These are phyloP conservation scores for Chitala chitala DNA, from an alignment of 2,113 vertebrate genomes.

Conservation along the genomic window DNA sequence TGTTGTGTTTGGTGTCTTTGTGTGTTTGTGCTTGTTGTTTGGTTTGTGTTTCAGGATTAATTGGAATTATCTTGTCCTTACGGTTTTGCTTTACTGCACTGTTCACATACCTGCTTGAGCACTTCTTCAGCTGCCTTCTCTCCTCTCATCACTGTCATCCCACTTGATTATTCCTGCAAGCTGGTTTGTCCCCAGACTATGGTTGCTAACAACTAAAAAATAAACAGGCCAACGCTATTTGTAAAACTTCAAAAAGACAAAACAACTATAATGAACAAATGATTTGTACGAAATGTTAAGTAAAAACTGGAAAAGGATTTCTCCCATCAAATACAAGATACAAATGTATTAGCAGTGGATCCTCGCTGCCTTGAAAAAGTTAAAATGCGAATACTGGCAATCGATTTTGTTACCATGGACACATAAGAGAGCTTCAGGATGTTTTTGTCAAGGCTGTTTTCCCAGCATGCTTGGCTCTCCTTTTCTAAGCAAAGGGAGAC, in stretches of 20 bases:
- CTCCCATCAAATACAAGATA: background rate
- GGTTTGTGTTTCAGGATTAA: no score
- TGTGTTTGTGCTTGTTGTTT: no score
- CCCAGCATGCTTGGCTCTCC: slow-evolving; percentile 2
- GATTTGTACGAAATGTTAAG: background rate
- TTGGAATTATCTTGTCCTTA: no score
- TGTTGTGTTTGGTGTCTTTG: no score
- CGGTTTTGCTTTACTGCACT: background rate
- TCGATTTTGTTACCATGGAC: background rate
- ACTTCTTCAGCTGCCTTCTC: background rate
- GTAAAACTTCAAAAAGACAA: background rate
- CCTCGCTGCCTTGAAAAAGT: no score
- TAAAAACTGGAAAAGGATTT: background rate
- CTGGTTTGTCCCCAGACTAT: background rate
- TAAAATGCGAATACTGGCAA: background rate
- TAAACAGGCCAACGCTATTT: background rate
- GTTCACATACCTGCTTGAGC: background rate
- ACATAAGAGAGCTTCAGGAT: background rate
- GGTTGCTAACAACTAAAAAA: background rate
- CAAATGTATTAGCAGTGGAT: no score
- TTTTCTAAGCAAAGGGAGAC: background rate
- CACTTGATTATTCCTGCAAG: background rate
- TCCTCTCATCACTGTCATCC: background rate
- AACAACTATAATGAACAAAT: background rate
- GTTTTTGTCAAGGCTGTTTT: background rate